These are phyloP conservation scores for Gymnothorax javanicus DNA, from an alignment of 2,797 vertebrate genomes.

Conservation along the genomic window DNA sequence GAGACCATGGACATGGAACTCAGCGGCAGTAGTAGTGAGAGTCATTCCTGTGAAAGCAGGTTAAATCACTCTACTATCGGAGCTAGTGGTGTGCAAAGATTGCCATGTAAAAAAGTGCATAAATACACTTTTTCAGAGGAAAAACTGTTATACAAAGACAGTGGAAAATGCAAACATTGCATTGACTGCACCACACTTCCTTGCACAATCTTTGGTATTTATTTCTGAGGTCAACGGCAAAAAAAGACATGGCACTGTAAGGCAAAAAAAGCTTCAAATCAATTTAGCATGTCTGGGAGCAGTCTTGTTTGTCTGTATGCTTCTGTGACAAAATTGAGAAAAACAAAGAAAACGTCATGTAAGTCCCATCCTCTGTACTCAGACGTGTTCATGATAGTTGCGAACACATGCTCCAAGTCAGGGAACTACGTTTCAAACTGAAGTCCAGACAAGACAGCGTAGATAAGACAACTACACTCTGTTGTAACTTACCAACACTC, in stretches of 20 bases:
- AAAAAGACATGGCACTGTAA: neutral
- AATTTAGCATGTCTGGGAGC: too few species aligned
- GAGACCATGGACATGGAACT: neutral
- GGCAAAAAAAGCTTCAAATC: too few species aligned
- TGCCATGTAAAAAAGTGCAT: neutral
- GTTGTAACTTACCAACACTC: neutral
- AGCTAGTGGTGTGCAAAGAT: neutral
- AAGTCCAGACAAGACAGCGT: neutral
- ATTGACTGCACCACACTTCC: neutral
- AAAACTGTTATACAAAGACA: neutral
- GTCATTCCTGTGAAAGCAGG: neutral
- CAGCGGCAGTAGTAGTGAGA: neutral
- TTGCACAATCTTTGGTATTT: neutral
- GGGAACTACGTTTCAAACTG: neutral
- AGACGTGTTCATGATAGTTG: neutral
- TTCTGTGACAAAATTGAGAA: neutral
- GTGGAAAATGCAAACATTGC: neutral
- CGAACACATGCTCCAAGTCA: neutral
- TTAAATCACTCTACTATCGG: neutral
- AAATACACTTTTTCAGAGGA: neutral
- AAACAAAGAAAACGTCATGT: neutral
- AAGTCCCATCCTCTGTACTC: neutral
- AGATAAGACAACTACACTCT: neutral
- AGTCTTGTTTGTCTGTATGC: neutral
- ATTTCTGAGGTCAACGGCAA: neutral